A percentile compares a stretch with the other conserved stretches of the same genome.
These are phyloP conservation scores for Drosophila ochracea DNA, from an alignment of 2,888 invertebrate genomes.

Conservation along the genomic window DNA sequence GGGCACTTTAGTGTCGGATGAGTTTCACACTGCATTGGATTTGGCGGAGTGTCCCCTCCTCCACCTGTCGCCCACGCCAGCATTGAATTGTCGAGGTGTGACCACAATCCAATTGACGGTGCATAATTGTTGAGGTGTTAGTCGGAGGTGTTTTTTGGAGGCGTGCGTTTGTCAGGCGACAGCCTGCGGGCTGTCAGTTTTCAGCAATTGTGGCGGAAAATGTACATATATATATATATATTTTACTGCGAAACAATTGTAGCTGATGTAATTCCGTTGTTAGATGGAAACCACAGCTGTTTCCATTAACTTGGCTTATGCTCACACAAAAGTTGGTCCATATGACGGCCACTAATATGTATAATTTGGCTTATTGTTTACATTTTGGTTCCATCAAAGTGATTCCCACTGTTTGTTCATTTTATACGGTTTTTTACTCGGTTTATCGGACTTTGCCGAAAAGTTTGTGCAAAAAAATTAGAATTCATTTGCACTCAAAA, in stretches of 20 bases:
- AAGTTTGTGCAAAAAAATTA: constrained; percentile 74
- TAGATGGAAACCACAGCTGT: constrained; percentile 3
- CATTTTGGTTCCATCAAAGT: constrained; percentile 17
- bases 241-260: constrained; percentile 5
- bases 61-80: background rate
- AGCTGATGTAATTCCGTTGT: constrained; percentile 5
- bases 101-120: constrained; percentile 59
- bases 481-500: constrained; percentile 73
- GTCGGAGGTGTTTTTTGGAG: constrained; percentile 18
- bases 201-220: constrained; percentile 5
- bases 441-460: constrained; percentile 40
- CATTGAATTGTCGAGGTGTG: constrained; percentile 45
- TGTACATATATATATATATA: background rate
- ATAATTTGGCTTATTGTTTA: constrained; percentile 16
- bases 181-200: constrained; percentile 10
- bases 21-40: constrained; percentile 31
- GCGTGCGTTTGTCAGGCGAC: background rate
- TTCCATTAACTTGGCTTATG: constrained; percentile 9
- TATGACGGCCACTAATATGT: background rate
- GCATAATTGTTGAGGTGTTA: constrained; percentile 58
- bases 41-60: background rate
- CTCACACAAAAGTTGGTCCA: constrained; percentile 19
- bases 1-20: constrained; percentile 19
- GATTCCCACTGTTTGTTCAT: constrained; percentile 32
- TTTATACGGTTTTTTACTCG: constrained; percentile 15